Evolutionary conservation across 2,888 invertebrate genomes (phyloP).

Genomic region (Nudaria mundana): DNA sequence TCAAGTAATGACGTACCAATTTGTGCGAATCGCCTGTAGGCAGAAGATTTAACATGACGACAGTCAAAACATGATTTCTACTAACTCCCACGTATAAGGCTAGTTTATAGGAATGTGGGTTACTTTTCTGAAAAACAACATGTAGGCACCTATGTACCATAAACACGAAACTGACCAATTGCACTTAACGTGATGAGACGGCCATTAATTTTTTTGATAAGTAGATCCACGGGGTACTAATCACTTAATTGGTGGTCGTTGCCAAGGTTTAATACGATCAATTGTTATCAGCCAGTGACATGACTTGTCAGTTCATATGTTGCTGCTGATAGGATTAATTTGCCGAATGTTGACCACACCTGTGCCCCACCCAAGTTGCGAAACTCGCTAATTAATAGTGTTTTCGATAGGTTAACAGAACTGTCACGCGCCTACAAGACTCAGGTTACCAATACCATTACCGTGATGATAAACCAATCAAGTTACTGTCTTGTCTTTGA

Average conservation of each 20-base stretch:
- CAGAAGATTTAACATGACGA: too few relatives aligned
- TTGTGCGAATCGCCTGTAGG: too few relatives aligned
- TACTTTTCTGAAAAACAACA: slow-evolving; percentile 9
- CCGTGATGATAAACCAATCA: slow-evolving; percentile 54
- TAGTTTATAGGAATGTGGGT: slow-evolving; percentile 2
- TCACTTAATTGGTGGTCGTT: slow-evolving; percentile 65
- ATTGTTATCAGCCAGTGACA: slow-evolving; percentile 55
- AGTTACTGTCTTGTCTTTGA: slow-evolving; percentile 25
- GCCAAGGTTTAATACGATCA: slow-evolving; percentile 60
- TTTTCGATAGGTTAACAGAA: slow-evolving; percentile 62
- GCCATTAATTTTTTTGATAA: slow-evolving; percentile 56
- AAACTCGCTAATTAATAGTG: slow-evolving; percentile 71
- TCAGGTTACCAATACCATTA: slow-evolving; percentile 68
- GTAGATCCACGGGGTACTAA: slow-evolving; percentile 60
- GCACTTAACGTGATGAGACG: slow-evolving; percentile 53
- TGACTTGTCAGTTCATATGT: slow-evolving; percentile 48
- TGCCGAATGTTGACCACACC: slow-evolving; percentile 75
- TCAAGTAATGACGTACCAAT: too few relatives aligned
- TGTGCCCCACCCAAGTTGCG: slow-evolving; percentile 60
- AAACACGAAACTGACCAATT: slow-evolving; percentile 43
- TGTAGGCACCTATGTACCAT: slow-evolving; percentile 19
- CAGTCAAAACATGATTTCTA: slow-evolving; percentile 14
- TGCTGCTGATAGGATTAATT: slow-evolving; percentile 72
- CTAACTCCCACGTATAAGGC: slow-evolving; percentile 2
- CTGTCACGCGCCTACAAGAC: slow-evolving; percentile 26